Evolutionary conservation across 2,888 invertebrate species (phyloP), one percentile per base, ranked within the genome.

Genomic region (Dromius quadrimaculatus): DNA sequence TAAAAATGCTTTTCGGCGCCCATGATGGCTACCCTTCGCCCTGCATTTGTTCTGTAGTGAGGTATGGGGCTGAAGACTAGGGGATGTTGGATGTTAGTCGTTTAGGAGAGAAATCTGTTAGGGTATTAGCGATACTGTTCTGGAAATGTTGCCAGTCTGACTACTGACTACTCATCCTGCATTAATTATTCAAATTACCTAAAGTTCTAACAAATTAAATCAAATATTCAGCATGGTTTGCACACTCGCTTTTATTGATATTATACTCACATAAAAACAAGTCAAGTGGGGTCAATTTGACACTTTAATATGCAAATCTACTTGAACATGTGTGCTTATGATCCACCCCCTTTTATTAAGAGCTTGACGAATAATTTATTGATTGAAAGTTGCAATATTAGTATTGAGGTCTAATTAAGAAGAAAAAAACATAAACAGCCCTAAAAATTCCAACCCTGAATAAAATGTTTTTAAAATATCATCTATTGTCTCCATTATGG

Each of bases 131-230:
- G 50, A 54, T 54, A 54, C 50, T 23, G 50, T 23, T 11, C 15
- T 6, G 41, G 13, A 41, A 41, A 41, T 41, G 41, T 41, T 41
- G 41, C 41, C 41, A 54, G 50, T 28, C 3, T 3, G 28, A 28
- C 28, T 3, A 28, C 13, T 54, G 50, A 54, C 50, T 23, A 54
- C 50, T 54, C 50, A 54, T 54, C 50, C 50, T 54, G 50, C 50
- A 54, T 54, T 54, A 54, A 54, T 54, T 54, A 54, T 54, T 54
- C 28, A 54, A 54, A 54, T 54, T 54, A 28, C 13, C 8, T 54
- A 15, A 54, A 54, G 50, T 54, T 54, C 50, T 54, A 54, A 54
- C 50, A 54, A 54, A 54, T 54, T 54, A 54, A 54, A 54, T 54
- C 50, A 54, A 54, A 54, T 54, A 54, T 54, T 54, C 50, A 54